Base-by-base conservation (phyloP, 2,113 vertebrate genomes). In the Sander lucioperca region DNA sequence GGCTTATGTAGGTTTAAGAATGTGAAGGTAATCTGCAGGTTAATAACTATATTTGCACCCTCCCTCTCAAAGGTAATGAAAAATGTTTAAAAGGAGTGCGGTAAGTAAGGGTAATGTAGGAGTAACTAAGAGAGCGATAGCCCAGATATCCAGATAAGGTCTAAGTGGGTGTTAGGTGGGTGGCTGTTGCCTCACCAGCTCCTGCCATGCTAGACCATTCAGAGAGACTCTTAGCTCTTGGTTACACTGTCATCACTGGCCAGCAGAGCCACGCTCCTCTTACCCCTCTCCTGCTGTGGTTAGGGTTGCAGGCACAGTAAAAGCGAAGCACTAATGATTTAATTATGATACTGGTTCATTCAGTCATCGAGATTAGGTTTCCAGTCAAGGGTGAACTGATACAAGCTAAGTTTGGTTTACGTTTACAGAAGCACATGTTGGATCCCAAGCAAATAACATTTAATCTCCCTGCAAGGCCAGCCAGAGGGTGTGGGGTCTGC, bases 341-440 rank as follows among this genome's bases (percentile, higher is more conserved):
- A 99, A 98, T 99, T 94, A 98, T 98, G 97, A 97, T 80, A 93
- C 95, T 86, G 79, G 94, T 95, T 94, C 96, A 96, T 94, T 97
- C 96, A 98, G 96, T 94, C 95, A 90, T 85, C 75, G 64, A 93
- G 96, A 95, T 96, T 96, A 82, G 63, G 94, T 97, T 97, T 98
- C 97, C 85, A 94, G 91, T 85, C 86, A 84, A 89, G 91, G 90
- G 85, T 92, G 90, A 88, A 79, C 54, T 43, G 70, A 94, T 88
- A 86, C 39, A 78, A 78, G 88, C 86, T 16, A 73, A 73, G 89
- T 79, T 80, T 80, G 87, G 92, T 91, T 93, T 96, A 94, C 93
- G 93, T 94, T 97, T 97, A 94, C 96, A 94, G 90, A 70, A 76
- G 86, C 77, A 81, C 86, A 83, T 11, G 83, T 85, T 89, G 93